A percentile compares a stretch with the other conserved stretches of the same genome.
phyloP scores from a whole-genome alignment of 2,113 vertebrate species.

The Meleagris gallopavo region DNA sequence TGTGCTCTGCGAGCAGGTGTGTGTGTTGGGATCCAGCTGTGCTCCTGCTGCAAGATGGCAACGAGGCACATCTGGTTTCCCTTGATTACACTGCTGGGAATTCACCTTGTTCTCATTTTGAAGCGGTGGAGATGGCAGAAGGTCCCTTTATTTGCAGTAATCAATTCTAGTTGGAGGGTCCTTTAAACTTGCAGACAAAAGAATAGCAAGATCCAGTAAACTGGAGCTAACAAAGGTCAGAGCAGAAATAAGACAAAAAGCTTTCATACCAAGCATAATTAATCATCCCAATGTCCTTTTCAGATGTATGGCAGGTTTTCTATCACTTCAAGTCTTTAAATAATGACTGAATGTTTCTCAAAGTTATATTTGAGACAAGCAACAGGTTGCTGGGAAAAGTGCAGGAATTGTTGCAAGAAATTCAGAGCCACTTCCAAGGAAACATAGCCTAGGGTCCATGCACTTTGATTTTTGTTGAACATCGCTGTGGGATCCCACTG shows the following conservation, averaged over 20 bases:
- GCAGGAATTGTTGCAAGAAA: background rate
- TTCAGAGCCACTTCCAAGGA: background rate
- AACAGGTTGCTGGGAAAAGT: background rate
- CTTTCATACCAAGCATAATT: background rate
- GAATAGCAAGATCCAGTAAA: background rate
- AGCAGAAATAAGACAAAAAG: background rate
- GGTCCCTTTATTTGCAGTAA: background rate
- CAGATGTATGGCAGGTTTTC: background rate
- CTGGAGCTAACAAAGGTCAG: background rate
- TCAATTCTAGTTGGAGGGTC: background rate
- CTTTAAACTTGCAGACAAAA: slow-evolving; percentile 1
- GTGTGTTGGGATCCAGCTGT: slow-evolving; percentile 16
- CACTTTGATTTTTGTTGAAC: background rate
- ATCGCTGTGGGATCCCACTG: background rate
- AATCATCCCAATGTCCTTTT: background rate
- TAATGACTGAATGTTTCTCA: background rate
- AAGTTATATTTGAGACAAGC: background rate
- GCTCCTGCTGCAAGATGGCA: background rate
- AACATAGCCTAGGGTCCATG: background rate
- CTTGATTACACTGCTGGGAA: background rate
- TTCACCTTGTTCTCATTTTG: background rate
- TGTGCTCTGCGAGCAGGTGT: background rate
- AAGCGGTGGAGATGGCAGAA: slow-evolving; percentile 11
- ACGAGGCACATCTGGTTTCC: background rate
- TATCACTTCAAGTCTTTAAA: background rate